Conservation (phyloP, 2,888 invertebrate species). For the Hemaris fuciformis region DNA sequence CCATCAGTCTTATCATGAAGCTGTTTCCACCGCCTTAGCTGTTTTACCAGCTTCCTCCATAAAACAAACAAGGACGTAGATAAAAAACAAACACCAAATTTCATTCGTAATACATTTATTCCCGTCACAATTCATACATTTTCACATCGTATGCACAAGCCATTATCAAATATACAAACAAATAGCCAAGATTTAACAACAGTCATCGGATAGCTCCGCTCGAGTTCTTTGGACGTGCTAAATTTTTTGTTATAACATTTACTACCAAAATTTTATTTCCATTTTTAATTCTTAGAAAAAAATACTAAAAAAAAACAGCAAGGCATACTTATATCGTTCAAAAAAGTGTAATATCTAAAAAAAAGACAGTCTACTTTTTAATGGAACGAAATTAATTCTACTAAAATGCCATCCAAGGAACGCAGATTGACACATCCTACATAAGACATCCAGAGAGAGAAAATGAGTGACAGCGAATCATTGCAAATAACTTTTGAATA, state of each 20-base stretch:
- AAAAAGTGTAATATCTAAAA: not conserved
- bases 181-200: conserved; percentile 15
- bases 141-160: conserved; percentile 3
- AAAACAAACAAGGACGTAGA: not conserved
- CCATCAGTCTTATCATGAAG: no score
- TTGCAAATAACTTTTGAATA: no score
- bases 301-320: not conserved
- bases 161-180: conserved; percentile 35
- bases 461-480: no score
- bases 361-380: not conserved
- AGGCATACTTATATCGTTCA: not conserved
- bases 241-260: not conserved
- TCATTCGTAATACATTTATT: conserved; percentile 17
- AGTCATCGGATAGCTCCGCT: not conserved
- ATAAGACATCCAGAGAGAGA: no score
- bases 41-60: no score
- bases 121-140: conserved; percentile 12
- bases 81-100: conserved; percentile 15
- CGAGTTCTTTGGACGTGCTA: conserved; percentile 2
- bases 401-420: not conserved
- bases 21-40: no score
- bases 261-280: not conserved
- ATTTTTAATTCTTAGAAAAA: not conserved
- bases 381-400: not conserved
- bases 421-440: no score